Conservation (phyloP, 2,797 vertebrate genomes). For the Oreochromis mossambicus region DNA sequence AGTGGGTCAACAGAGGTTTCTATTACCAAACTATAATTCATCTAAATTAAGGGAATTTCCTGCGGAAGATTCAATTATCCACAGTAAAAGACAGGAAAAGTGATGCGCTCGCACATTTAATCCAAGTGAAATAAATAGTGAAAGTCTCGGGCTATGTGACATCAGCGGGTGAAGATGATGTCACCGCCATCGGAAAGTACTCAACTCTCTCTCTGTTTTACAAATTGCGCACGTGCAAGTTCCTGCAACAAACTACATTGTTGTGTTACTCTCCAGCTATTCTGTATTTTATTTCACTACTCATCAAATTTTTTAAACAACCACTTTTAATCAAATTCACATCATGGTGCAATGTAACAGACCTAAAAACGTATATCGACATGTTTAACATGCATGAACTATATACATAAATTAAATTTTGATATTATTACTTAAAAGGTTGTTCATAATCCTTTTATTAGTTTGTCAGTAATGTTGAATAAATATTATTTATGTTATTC, state of each 20-base stretch:
- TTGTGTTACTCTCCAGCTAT: background rate
- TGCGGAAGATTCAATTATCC: background rate
- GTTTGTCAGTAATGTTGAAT: background rate
- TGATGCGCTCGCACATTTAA: rapidly evolving
- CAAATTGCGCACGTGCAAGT: rapidly evolving
- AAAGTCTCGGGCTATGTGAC: background rate
- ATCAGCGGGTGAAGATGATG: rapidly evolving
- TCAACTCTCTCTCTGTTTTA: background rate
- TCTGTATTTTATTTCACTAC: background rate
- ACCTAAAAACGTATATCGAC: background rate
- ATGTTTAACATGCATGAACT: background rate
- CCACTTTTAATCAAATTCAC: background rate
- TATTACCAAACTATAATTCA: background rate
- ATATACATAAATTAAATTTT: background rate
- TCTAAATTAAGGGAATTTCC: background rate
- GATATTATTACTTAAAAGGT: background rate
- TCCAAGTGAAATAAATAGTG: background rate
- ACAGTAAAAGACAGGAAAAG: rapidly evolving
- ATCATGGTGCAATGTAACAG: background rate
- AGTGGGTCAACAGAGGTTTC: background rate
- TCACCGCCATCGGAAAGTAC: background rate
- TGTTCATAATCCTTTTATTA: rapidly evolving
- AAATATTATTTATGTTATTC: background rate
- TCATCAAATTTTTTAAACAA: background rate
- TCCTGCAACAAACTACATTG: background rate